Evolutionary conservation across 1,140 invertebrate genomes (phyloP), one percentile per base, ranked within the genome.

Genomic region (Coptotermes formosanus): DNA sequence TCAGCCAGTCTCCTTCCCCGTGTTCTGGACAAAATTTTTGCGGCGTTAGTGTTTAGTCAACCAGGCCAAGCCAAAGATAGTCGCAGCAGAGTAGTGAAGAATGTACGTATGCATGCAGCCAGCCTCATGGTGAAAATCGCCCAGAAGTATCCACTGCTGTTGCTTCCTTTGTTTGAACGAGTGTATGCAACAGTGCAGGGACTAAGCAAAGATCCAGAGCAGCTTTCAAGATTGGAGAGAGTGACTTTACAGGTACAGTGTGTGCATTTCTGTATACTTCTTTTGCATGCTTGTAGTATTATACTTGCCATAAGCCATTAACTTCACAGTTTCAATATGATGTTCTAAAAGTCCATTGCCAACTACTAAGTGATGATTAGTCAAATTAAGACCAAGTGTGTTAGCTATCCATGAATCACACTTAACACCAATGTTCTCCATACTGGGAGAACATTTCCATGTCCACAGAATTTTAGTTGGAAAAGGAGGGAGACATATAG

Each of bases 111-210:
- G 6, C 97, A 98, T 92, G 97, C 97, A 3, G 97, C 96, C 48
- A 97, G 96, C 25, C 91, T 97, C 3, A 94, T 98, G 91, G 96
- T 98, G 1, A 98, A 98, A 91, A 94, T 98, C 59, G 96, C 95
- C 23, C 94, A 96, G 81, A 96, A 97, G 89, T 97, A 97, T 92
- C 97, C 97, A 0, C 90, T 97, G 19, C 91, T 97, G 7, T 91
- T 97, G 59, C 90, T 98, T 89, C 96, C 97, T 11, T 95, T 97
- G n/a, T 98, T 98, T 91, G 95, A 96, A 82, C 94, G 96, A 85
- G 95, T 98, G 87, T 95, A 96, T 89, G 93, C 93, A 2, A 94
- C 95, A 87, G 94, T 96, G 16, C 93, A 94, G 85, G 93, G 93
- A 86, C 91, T 97, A 64, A 93, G 94, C 8, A 90, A 93, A 86